Percentiles rank a stretch among this genome's conserved stretches.
Evolutionary conservation across 2,113 vertebrate genomes (phyloP).

Genomic region (Epinephelus cyanopodus): DNA sequence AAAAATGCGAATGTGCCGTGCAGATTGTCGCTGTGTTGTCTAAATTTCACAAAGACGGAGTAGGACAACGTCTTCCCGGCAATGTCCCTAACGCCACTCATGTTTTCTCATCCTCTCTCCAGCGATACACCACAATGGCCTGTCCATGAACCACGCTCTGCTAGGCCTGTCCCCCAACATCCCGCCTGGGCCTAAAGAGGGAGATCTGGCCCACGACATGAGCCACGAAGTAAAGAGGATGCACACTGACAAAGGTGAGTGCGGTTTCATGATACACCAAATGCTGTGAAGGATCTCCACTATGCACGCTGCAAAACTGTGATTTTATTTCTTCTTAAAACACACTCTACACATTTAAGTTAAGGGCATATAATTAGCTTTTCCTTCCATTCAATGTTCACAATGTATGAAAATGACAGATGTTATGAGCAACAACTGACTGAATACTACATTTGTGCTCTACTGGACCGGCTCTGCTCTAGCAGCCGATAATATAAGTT

Average conservation of each 20-base stretch:
- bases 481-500: not conserved
- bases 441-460: not conserved
- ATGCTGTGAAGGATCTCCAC: not conserved
- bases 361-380: not conserved
- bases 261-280: not conserved
- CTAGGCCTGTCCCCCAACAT: constrained; percentile 97
- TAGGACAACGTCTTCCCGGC: not conserved
- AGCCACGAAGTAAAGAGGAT: constrained; percentile 96
- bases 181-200: constrained; percentile 95
- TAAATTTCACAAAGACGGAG: not conserved
- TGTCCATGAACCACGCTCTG: constrained; percentile 97
- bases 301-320: too few species aligned
- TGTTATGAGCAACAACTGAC: not conserved
- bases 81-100: not conserved
- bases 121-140: constrained; percentile 97
- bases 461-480: not conserved
- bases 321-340: too few species aligned
- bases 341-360: not conserved
- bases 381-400: not conserved
- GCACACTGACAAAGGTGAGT: constrained; percentile 96
- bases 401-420: constrained; percentile 5
- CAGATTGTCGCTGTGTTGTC: constrained; percentile 6
- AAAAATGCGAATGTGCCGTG: not conserved
- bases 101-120: constrained; percentile 27
- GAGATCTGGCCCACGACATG: constrained; percentile 96